These are phyloP conservation scores for Agrochola macilenta DNA, from an alignment of 2,888 invertebrate genomes.

Conservation along the genomic window DNA sequence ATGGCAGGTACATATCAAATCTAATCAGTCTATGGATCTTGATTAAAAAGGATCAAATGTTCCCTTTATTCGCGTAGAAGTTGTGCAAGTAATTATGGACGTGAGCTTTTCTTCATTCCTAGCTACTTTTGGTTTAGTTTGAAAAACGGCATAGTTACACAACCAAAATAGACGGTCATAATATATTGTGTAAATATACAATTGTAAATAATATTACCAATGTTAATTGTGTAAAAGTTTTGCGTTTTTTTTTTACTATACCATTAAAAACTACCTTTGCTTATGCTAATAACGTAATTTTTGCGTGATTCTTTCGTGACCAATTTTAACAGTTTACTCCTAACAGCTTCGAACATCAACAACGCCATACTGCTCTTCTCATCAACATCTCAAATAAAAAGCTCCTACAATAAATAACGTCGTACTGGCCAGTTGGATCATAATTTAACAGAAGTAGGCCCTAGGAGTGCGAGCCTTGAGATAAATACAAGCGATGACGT, in stretches of 20 bases:
- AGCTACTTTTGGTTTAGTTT: neutral
- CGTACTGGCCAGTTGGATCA: slow-evolving; percentile 49
- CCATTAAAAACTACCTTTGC: neutral
- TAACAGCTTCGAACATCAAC: neutral
- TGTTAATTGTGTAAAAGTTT: neutral
- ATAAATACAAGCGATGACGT: slow-evolving; percentile 61
- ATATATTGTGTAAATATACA: neutral
- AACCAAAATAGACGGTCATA: neutral
- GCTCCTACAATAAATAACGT: slow-evolving; percentile 53
- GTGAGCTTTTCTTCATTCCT: neutral
- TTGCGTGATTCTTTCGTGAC: neutral
- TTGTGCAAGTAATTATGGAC: no score
- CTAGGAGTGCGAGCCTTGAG: slow-evolving; percentile 61
- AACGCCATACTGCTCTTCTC: slow-evolving; percentile 11
- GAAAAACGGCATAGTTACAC: neutral
- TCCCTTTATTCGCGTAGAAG: neutral
- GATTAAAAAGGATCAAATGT: neutral
- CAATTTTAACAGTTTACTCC: slow-evolving; percentile 1
- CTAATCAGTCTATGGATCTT: neutral
- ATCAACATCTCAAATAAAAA: slow-evolving; percentile 52
- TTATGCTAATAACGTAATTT: neutral
- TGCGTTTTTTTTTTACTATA: neutral
- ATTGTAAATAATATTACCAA: neutral
- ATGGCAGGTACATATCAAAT: no score
- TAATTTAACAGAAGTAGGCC: slow-evolving; percentile 62